Evolutionary conservation across 2,888 invertebrate genomes (phyloP).

Genomic region (Smittia sp.): DNA sequence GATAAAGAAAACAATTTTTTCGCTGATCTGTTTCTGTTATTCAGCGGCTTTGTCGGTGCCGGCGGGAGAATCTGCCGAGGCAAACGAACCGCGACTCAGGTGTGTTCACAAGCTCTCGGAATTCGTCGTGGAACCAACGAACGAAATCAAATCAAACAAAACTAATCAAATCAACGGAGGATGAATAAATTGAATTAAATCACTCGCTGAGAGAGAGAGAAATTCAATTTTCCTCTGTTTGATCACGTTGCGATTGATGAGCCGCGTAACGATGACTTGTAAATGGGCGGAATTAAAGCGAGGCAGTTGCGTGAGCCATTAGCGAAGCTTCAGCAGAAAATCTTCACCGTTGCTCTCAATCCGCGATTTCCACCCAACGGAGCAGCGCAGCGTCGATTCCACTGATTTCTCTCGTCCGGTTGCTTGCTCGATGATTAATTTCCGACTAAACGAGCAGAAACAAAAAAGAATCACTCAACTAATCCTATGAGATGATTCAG

Average conservation of each 20-base stretch:
- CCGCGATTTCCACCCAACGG: not conserved
- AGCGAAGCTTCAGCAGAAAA: too few species aligned
- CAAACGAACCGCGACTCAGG: slow-evolving; percentile 6
- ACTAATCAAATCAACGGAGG: slow-evolving; percentile 32
- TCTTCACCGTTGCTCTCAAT: too few species aligned
- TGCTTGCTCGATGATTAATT: slow-evolving; percentile 25
- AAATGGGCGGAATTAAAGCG: too few species aligned
- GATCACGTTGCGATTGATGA: not conserved
- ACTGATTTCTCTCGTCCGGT: slow-evolving; percentile 12
- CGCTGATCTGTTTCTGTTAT: slow-evolving; percentile 14
- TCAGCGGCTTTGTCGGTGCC: slow-evolving; percentile 1
- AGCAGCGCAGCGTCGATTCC: not conserved
- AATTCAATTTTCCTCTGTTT: slow-evolving; percentile 20
- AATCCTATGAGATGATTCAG: slow-evolving; percentile 38
- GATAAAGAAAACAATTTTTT: not conserved
- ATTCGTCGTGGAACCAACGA: slow-evolving; percentile 29
- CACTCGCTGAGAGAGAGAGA: not conserved
- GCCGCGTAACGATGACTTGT: too few species aligned
- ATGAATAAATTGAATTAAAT: slow-evolving; percentile 6
- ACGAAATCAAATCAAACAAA: slow-evolving; percentile 37
- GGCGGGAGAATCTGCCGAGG: slow-evolving; percentile 4
- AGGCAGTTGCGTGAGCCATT: too few species aligned
- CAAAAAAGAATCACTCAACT: slow-evolving; percentile 19
- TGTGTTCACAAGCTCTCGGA: slow-evolving; percentile 6
- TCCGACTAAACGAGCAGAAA: slow-evolving; percentile 20